Base-by-base conservation (phyloP, 2,888 invertebrate genomes). In the Apamea sordens region DNA sequence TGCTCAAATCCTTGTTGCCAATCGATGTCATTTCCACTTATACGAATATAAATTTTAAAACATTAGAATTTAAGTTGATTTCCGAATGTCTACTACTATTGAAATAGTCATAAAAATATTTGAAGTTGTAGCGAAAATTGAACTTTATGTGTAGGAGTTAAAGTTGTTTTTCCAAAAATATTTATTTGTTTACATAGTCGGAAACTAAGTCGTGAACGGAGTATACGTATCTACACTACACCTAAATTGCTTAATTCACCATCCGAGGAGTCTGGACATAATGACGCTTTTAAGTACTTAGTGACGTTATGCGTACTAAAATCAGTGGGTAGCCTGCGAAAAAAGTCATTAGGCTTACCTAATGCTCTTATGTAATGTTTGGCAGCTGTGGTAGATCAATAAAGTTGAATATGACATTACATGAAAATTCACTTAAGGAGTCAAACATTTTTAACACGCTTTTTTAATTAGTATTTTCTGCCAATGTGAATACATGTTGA, bases 201-300 rank as follows among this genome's bases (percentile, higher is more conserved):
- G 77, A 44, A 79, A 70, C 63, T n/a, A n/a, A n/a, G n/a, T n/a
- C 18, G 1, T 11, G 15, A 44, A 70, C n/a, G 11, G 5, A 69
- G 24, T 69, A 10, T 61, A 53, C 21, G 67, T 84, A 82, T 85
- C 85, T 82, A 86, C 88, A 79, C 87, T 86, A 76, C 83, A 87
- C 86, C 83, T 73, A 91, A 92, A 92, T 90, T 88, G 88, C 91
- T 90, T 91, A 91, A 92, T 90, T 91, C 87, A 87, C 89, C 89
- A 90, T 91, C 90, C 89, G 83, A 89, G 89, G 90, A 90, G 89
- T 88, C 87, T 89, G 86, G 82, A 89, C 90, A 76, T 93, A 92
- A 92, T 92, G 88, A 90, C 70, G 86, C 90, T 92, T 90, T 92
- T 90, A 89, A 85, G 86, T 88, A 90, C 90, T 91, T 90, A 89